Evolutionary conservation across 1,140 invertebrate species (phyloP).

Genomic region (Nasonia giraulti): DNA sequence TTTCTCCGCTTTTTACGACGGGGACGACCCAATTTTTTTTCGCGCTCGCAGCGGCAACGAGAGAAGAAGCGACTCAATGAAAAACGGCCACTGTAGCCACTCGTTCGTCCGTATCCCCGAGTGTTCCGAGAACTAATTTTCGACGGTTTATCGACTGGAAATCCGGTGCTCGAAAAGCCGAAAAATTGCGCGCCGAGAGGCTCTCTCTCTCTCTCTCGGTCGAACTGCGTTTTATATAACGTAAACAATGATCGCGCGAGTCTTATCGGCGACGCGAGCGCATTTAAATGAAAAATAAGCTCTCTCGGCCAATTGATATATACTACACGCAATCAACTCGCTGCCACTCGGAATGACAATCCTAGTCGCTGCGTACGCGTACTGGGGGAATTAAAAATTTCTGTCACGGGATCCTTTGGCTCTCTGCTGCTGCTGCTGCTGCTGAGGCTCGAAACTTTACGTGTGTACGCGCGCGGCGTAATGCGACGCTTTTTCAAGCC

Average conservation of each 20-base stretch:
- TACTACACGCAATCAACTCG: neutral
- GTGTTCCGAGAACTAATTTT: constrained; percentile 49
- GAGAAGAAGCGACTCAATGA: constrained; percentile 28
- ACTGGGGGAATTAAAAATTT: constrained; percentile 33
- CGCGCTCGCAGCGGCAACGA: neutral
- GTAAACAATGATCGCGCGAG: neutral
- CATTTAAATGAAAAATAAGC: neutral
- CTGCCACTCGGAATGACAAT: neutral
- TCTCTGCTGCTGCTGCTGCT: neutral
- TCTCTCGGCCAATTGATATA: neutral
- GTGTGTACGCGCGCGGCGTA: neutral
- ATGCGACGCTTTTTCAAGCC: neutral
- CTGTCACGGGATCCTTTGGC: neutral
- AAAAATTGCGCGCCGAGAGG: constrained; percentile 8
- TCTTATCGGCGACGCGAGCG: neutral
- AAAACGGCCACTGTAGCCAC: constrained; percentile 38
- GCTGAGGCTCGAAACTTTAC: neutral
- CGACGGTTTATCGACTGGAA: constrained; percentile 49
- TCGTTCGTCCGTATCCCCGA: constrained; percentile 45
- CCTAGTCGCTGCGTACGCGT: no score
- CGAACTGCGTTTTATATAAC: neutral
- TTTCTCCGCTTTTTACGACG: neutral
- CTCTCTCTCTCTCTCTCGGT: no score
- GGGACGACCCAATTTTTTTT: constrained; percentile 43
- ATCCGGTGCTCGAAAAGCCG: constrained; percentile 45